Evolutionary conservation across 2,113 vertebrate genomes (phyloP).

Genomic region (Carassius gibelio): DNA sequence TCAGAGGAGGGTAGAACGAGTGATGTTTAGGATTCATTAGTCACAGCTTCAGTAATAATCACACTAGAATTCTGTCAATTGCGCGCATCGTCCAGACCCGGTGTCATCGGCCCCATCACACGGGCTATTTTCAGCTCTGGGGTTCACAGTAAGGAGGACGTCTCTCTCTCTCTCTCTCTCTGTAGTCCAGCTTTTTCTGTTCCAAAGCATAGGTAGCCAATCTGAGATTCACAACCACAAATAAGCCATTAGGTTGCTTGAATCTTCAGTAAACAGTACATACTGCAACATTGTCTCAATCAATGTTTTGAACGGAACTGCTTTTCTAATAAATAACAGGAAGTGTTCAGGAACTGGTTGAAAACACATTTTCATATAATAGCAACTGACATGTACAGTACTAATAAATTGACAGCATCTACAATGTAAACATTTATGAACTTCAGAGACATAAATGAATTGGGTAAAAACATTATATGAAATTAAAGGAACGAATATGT

Average conservation of each 20-base stretch:
- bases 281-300: not conserved
- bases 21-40: conserved; percentile 57
- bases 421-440: not conserved
- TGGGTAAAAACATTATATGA: not conserved
- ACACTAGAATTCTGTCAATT: conserved; percentile 51
- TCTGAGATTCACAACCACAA: not conserved
- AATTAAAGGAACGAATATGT: not conserved
- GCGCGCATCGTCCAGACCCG: conserved; percentile 35
- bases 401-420: not conserved
- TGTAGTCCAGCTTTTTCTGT: conserved; percentile 2
- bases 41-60: conserved; percentile 38
- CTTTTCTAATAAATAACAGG: not conserved
- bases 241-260: not conserved
- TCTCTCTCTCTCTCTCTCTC: not conserved
- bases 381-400: no score
- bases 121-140: conserved; percentile 45
- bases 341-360: not conserved
- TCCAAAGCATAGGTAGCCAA: not conserved
- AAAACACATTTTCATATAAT: not conserved
- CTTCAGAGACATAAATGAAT: not conserved
- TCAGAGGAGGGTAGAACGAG: not conserved
- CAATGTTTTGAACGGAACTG: not conserved
- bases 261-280: not conserved
- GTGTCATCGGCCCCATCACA: conserved; percentile 36
- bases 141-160: not conserved